Base-by-base conservation (phyloP, 2,113 vertebrate genomes). In the Microcebus lehilahytsara region DNA sequence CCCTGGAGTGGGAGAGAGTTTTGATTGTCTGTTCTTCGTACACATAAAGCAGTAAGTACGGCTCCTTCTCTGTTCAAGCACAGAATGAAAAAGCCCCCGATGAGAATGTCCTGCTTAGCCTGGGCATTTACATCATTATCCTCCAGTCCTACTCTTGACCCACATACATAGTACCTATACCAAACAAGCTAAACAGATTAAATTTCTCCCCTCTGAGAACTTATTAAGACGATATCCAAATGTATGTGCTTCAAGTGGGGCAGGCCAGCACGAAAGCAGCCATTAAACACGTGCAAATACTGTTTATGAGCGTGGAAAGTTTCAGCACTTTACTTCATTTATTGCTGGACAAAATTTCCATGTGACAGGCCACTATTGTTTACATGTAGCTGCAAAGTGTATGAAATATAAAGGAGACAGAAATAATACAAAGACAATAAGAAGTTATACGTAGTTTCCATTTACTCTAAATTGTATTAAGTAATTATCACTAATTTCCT, bases 131-230 rank as follows among this genome's bases (percentile, higher is more conserved):
- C 77, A 72, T 92, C 32, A 92, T 69, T 62, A 13, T 34, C 20
- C 62, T 81, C 69, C 51, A 79, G n/a, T 25, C 85, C 23, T 20
- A 32, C 51, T 78, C 95, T 91, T 79, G 56, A 77, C 34, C 37
- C 32, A 78, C 53, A 53, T 75, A 53, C 16, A 42, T 17, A 91
- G 16, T 62, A 77, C 67, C 66, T 67, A 19, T 86, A 74, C 64
- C 89, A 97, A 94, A 46, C 10, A 83, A 79, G 60, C n/a, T 74
- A 77, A 83, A 90, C 23, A 79, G 32, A 40, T 46, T 95, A 27
- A 30, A 8, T 77, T 69, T 93, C 69, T 92, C 49, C 53, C 49
- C 10, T 81, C 40, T 49, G 60, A 88, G 88, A 81, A 80, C 81
- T 66, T 56, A 77, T 46, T 83, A 51, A 94, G 58, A 71, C 20